Percentiles rank a stretch among this genome's conserved stretches.
Evolutionary conservation across 2,888 invertebrate genomes (phyloP).

Genomic region (Drosophila siamana): DNA sequence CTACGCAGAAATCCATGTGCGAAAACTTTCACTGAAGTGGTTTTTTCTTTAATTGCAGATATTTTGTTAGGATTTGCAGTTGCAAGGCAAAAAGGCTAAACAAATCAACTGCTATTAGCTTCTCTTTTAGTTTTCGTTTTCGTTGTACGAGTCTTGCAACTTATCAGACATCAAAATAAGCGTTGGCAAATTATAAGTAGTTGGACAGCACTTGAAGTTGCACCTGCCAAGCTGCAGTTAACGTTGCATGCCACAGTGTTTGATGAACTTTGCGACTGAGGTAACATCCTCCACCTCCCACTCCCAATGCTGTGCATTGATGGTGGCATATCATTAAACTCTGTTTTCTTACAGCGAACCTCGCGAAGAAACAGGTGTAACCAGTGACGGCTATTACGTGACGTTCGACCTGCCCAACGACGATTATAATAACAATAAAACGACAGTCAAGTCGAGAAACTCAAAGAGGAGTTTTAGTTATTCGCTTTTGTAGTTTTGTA

Average conservation of each 20-base stretch:
- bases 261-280: constrained; percentile 72
- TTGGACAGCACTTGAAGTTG: constrained; percentile 36
- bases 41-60: constrained; percentile 68
- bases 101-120: constrained; percentile 60
- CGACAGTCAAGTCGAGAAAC: constrained; percentile 32
- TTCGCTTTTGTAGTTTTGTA: constrained; percentile 20
- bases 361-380: constrained; percentile 71
- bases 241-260: constrained; percentile 58
- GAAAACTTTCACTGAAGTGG: constrained; percentile 69
- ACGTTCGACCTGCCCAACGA: constrained; percentile 57
- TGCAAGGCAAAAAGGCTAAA: constrained; percentile 22
- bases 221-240: constrained; percentile 38
- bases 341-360: constrained; percentile 44
- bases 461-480: constrained; percentile 35
- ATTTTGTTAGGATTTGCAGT: constrained; percentile 37
- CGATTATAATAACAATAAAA: constrained; percentile 73
- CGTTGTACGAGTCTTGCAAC: constrained; percentile 24
- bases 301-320: constrained; percentile 16
- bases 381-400: constrained; percentile 74
- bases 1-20: constrained; percentile 52
- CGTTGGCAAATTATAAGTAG: constrained; percentile 51
- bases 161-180: constrained; percentile 59
- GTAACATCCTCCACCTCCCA: too few species aligned
- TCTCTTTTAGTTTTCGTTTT: constrained; percentile 13
- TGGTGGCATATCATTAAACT: constrained; percentile 76